Evolutionary conservation across 2,797 vertebrate species (phyloP), one percentile per base, ranked within the genome.

Genomic region (Leptoclinus maculatus): DNA sequence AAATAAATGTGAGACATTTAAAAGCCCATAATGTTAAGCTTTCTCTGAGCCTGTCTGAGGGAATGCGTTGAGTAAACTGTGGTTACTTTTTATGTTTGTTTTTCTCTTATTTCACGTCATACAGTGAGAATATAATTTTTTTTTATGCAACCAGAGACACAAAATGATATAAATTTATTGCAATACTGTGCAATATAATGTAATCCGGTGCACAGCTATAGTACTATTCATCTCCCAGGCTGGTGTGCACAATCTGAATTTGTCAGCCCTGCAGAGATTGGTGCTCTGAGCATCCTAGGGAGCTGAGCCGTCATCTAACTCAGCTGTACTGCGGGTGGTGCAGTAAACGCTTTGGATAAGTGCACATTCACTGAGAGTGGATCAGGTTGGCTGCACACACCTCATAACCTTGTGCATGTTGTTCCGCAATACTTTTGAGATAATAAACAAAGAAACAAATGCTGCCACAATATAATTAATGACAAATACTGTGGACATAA

Each of bases 301-400:
- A 79, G 64, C 34, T n/a, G 29, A 84, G 63, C 25, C 64, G 25
- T 76, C 57, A 45, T 71, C 32, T n/a, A 43, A 51, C 59, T 75
- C 58, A 17, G 21, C 67, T 47, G 4, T 16, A 45, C 67, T 49
- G 66, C 32, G 56, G 45, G 60, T 36, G 36, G 45, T 60, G 76
- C 38, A 77, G 66, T 63, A 66, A 80, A 74, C 32, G 62, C 51
- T 76, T 74, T 70, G 25, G 29, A 78, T 43, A 29, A 60, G 43
- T 23, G 62, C 38, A 1, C 2, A 34, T 64, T 77, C 8, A 25
- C 39, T 32, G 21, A 29, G 63, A 78, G 71, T 43, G 43, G 76
- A 51, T 80, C 65, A 17, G 54, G 58, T 56, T 66, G 64, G 36
- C 58, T 62, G 66, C 53, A 57, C 5, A 32, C 47, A 60, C 41